A percentile compares a stretch with the other conserved stretches of the same genome.
Conservation (phyloP, 2,113 vertebrate species). For the Narcine bancroftii region DNA sequence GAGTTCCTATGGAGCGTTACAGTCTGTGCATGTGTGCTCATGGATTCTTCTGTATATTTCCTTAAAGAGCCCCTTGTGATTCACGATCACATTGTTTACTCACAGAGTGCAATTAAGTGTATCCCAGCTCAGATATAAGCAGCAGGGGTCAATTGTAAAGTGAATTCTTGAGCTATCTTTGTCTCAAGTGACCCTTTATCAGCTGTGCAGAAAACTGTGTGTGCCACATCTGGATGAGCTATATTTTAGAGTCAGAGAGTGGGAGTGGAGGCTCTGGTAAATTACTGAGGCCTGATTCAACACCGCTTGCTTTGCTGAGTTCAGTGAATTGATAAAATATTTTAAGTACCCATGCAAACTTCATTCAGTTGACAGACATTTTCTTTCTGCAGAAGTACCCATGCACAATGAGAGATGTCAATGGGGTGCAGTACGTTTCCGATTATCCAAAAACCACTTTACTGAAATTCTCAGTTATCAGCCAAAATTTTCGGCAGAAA, state of each 20-base stretch:
- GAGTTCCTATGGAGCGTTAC: neutral
- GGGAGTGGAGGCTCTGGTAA: neutral
- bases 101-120: neutral
- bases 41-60: neutral
- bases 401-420: neutral
- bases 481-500: too few species aligned
- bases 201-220: neutral
- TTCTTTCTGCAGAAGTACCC: neutral
- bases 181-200: neutral
- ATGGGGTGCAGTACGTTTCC: too few species aligned
- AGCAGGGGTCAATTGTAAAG: neutral
- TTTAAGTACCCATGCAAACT: neutral
- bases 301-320: neutral
- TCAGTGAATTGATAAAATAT: neutral
- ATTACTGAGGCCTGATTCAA: neutral
- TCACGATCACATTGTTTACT: neutral
- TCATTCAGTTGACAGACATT: neutral
- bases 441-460: too few species aligned
- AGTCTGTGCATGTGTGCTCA: neutral
- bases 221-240: neutral
- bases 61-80: neutral
- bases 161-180: neutral
- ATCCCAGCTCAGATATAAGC: neutral
- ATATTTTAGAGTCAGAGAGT: neutral
- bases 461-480: too few species aligned